Base-by-base conservation (phyloP, 1,140 invertebrate species). In the Acyrthosiphon pisum region DNA sequence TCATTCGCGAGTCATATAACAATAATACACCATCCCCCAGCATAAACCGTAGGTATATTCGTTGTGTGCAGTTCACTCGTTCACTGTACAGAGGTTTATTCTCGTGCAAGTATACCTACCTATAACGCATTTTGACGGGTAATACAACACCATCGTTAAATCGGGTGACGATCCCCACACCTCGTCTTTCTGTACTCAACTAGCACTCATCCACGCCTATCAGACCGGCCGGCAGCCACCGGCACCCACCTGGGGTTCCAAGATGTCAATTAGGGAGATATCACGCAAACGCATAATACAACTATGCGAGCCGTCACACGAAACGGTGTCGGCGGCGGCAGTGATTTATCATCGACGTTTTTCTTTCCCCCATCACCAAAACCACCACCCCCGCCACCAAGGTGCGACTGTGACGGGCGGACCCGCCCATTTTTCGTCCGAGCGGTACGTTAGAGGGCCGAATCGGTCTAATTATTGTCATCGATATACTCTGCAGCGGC, bases 201-300 rank as follows among this genome's bases (percentile, higher is more conserved):
- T 37, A 22, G 23, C 48, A 44, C 41, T 44, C 37, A 44, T 11
- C 35, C 83, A 41, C 37, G 83, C 56, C 41, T 44, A 20, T 18
- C n/a, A 44, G 11, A 91, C 35, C 48, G 30, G 2, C 46, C 56
- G 11, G 60, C 60, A 4, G n/a, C 60, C 60, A 48, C 48, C 8
- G 14, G 91, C 91, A 86, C 48, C 91, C 91, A 93, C 81, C 81
- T 93, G 81, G 91, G 91, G 91, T 84, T 93, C 48, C 44, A 37
- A 93, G 91, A 93, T 86, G 91, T 93, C 91, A 93, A 93, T 93
- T 93, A 93, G 91, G 91, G 91, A 84, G 68, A 93, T 81, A 92
- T 92, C 76, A 53, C 91, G 91, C 48, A 30, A 53, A 83, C 81
- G 20, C 60, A 68, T n/a, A 30, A 8, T 14, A 68, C 60, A 30